phyloP scores from a whole-genome alignment of 92 coral and sea anemone genomes.

The Phenganax stokvisi region DNA sequence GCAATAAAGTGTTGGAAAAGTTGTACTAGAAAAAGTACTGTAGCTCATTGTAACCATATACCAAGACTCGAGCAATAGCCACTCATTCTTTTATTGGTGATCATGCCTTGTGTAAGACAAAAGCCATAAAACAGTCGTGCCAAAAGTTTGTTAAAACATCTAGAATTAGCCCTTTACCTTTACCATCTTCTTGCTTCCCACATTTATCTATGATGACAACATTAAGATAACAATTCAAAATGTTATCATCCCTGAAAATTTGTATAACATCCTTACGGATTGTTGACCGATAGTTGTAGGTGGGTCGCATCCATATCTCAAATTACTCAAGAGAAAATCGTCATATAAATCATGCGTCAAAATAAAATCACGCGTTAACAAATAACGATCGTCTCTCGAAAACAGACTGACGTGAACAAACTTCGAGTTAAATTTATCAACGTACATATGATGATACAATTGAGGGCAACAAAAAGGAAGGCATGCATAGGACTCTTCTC shows the following conservation, averaged over 20 bases:
- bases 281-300: slow-evolving; percentile 8
- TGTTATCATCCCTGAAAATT: background rate
- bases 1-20: slow-evolving; percentile 20
- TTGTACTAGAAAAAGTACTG: slow-evolving; percentile 33
- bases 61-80: slow-evolving; percentile 31
- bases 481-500: no score
- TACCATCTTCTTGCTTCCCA: slow-evolving; percentile 28
- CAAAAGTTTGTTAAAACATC: slow-evolving; percentile 34
- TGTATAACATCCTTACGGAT: background rate
- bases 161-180: slow-evolving; percentile 33
- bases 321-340: no score
- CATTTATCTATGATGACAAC: slow-evolving; percentile 31
- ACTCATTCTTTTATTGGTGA: slow-evolving; percentile 31
- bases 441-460: no score
- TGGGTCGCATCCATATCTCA: no score
- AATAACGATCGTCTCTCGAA: no score
- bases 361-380: no score
- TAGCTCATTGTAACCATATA: slow-evolving; percentile 30
- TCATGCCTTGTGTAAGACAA: slow-evolving; percentile 23
- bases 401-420: no score
- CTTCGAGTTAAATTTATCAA: no score
- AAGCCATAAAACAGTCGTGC: slow-evolving; percentile 32
- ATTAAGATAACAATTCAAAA: slow-evolving; percentile 34
- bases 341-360: no score
- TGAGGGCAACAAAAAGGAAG: no score